phyloP scores from a whole-genome alignment of 2,113 vertebrate genomes.

The Ciconia boyciana region DNA sequence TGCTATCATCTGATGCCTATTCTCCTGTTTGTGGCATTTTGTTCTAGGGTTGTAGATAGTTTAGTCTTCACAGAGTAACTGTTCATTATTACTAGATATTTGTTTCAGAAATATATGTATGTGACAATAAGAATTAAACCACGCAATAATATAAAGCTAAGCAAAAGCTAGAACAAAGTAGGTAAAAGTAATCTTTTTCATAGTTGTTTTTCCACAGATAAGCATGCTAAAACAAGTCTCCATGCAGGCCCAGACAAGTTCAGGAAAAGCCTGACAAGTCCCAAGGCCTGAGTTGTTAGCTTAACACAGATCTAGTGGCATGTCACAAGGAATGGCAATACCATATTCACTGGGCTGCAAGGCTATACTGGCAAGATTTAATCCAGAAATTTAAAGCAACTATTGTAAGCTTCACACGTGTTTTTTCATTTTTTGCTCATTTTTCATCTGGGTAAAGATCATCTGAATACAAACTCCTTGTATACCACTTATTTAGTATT shows the following conservation, averaged over 20 bases:
- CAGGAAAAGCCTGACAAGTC: background rate
- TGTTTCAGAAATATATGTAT: background rate
- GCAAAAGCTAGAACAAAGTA: background rate
- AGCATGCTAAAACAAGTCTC: background rate
- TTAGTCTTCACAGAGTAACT: background rate
- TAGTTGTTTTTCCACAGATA: background rate
- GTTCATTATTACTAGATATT: background rate
- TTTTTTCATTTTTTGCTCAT: background rate
- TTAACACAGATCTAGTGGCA: background rate
- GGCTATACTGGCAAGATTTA: background rate
- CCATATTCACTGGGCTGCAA: background rate
- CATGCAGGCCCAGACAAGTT: background rate
- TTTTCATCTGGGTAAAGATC: background rate
- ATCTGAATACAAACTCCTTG: background rate
- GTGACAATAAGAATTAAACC: background rate
- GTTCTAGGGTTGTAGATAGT: background rate
- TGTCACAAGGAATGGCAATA: background rate
- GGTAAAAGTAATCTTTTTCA: background rate
- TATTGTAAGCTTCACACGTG: background rate
- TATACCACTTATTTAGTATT: background rate
- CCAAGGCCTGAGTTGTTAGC: background rate
- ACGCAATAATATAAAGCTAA: background rate
- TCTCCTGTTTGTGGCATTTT: background rate
- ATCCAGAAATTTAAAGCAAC: background rate
- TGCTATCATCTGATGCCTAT: background rate